Base-by-base conservation (phyloP, 2,888 invertebrate species). In the Melanophora roralis region DNA sequence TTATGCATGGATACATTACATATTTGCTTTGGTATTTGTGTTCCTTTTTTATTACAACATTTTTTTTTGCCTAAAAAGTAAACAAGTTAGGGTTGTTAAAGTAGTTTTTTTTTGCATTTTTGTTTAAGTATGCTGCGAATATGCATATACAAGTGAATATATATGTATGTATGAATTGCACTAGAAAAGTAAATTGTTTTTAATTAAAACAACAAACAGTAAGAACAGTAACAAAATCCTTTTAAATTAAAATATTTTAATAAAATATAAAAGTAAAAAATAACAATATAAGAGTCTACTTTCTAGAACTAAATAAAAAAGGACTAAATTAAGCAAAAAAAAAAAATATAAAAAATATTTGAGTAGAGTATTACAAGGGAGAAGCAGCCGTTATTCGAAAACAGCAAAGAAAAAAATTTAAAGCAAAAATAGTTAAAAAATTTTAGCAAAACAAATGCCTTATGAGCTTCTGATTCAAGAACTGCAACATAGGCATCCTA, bases 81-180 rank as follows among this genome's bases (percentile, higher is more conserved):
- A 53, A 53, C 69, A 57, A 69, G 76, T 76, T 68, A 68, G 51
- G 73, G 72, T 73, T 80, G 68, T 68, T 76, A 76, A 76, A 68
- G 23, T 51, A 51, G 40, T 34, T 47, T 55, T 55, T 55, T 23
- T 16, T 71, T n/a, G n/a, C n/a, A n/a, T 6, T 27, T 21, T 14
- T 14, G 7, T 38, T 27, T 27, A 27, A 5, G 27, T 27, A 5
- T 27, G 3, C 0, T n/a, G 12, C 21, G 21, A 19, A 8, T 7
- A 11, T 9, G 45, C 7, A 7, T 14, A 4, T 8, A 34, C n/a
- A 49, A 38, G 51, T 65, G 38, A 36, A 11, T 12, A 7, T 27
- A 27, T 51, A 51, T 51, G 27, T 51, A 14, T 27, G 38, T 59
- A 27, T 53, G 43, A 19, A 43, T 51, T 23, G 19, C 62, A 23